Evolutionary conservation across 2,888 invertebrate genomes (phyloP).

Genomic region (Cephus rjabovi): DNA sequence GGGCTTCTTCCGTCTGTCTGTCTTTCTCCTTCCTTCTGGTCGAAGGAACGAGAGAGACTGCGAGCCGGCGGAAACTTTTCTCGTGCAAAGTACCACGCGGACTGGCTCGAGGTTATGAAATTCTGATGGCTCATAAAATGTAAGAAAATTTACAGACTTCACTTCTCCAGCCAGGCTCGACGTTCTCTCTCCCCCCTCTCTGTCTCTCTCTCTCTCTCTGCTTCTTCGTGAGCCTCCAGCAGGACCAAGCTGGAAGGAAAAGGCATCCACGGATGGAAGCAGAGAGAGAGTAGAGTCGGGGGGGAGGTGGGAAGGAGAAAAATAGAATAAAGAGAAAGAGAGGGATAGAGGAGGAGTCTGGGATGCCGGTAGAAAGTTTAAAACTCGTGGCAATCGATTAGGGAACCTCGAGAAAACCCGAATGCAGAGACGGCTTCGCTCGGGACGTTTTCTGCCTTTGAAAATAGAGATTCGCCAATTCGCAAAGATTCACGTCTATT

Average conservation of each 20-base stretch:
- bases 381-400: slow-evolving; percentile 62
- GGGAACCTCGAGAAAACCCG: slow-evolving; percentile 48
- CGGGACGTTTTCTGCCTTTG: background rate
- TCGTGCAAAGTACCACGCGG: slow-evolving; percentile 67
- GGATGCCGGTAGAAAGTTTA: slow-evolving; percentile 55
- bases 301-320: slow-evolving; percentile 23
- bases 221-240: slow-evolving; percentile 74
- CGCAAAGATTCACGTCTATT: background rate
- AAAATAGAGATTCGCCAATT: background rate
- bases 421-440: slow-evolving; percentile 41
- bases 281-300: slow-evolving; percentile 10
- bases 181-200: slow-evolving; percentile 29
- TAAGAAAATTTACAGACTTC: slow-evolving; percentile 67
- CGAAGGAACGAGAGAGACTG: slow-evolving; percentile 22
- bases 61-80: slow-evolving; percentile 60
- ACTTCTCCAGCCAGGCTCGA: slow-evolving; percentile 36
- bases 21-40: slow-evolving; percentile 19
- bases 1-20: slow-evolving; percentile 18
- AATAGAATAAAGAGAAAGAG: background rate
- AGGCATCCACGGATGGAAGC: background rate
- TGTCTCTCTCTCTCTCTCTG: slow-evolving; percentile 44
- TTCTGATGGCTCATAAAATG: slow-evolving; percentile 68
- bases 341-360: slow-evolving; percentile 26
- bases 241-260: slow-evolving; percentile 68
- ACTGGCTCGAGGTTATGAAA: slow-evolving; percentile 68